phyloP scores from a whole-genome alignment of 2,113 vertebrate genomes.

The Ptilonorhynchus violaceus region DNA sequence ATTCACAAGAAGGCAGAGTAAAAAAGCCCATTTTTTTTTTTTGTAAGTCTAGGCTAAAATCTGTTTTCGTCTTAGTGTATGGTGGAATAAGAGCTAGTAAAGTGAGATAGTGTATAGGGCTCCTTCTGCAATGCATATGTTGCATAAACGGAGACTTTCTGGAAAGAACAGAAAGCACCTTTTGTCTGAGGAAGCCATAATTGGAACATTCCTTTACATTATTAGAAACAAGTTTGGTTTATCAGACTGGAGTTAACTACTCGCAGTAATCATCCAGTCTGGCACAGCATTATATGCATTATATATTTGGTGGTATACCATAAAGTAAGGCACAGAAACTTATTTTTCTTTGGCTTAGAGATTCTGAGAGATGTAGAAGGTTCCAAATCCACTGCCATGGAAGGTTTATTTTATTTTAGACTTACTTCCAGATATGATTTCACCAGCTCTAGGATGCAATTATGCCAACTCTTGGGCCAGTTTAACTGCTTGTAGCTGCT shows the following conservation, averaged over 20 bases:
- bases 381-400: neutral
- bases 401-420: neutral
- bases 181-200: neutral
- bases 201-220: neutral
- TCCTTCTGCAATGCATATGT: neutral
- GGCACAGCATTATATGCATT: neutral
- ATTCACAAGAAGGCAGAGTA: neutral
- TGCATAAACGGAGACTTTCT: neutral
- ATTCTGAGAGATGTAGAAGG: neutral
- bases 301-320: neutral
- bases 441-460: neutral
- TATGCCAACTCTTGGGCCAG: neutral
- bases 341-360: neutral
- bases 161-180: neutral
- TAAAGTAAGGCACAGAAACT: neutral
- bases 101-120: neutral
- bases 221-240: neutral
- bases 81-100: neutral
- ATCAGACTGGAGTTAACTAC: neutral
- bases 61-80: neutral
- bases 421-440: neutral
- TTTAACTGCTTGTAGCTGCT: neutral
- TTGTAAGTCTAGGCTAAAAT: neutral
- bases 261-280: neutral
- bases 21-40: accelerated